Percentiles rank a stretch among this genome's conserved stretches.
Conservation (phyloP, 2,888 invertebrate genomes). For the Epiblema foenella region DNA sequence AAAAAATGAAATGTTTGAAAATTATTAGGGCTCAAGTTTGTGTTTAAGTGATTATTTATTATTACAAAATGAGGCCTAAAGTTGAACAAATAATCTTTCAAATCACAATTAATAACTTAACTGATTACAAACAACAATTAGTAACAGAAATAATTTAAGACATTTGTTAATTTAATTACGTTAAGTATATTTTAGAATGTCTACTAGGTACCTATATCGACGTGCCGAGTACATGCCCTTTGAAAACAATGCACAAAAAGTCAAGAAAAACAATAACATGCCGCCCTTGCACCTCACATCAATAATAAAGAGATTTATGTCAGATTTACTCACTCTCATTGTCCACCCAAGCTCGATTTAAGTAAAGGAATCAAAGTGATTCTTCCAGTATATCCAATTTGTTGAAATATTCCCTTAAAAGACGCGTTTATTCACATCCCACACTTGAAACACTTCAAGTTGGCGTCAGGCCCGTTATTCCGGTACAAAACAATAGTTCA, state of each 20-base stretch:
- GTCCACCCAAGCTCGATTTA: constrained; percentile 10
- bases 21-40: neutral
- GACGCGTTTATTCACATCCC: constrained; percentile 34
- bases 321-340: constrained; percentile 36
- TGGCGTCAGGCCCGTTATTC: constrained; percentile 23
- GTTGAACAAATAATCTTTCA: neutral
- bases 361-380: neutral
- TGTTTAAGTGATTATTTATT: too few relatives aligned
- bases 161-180: neutral
- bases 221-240: constrained; percentile 17
- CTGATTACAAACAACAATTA: constrained; percentile 17
- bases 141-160: neutral
- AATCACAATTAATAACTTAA: too few relatives aligned
- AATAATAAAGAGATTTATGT: neutral
- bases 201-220: constrained; percentile 5
- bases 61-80: neutral
- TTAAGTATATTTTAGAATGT: neutral
- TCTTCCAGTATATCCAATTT: constrained; percentile 12
- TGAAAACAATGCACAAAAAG: constrained; percentile 35
- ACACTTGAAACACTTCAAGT: constrained; percentile 38
- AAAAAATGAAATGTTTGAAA: neutral
- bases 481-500: constrained; percentile 25
- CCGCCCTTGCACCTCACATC: constrained; percentile 18
- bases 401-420: constrained; percentile 15
- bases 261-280: constrained; percentile 39